phyloP scores from a whole-genome alignment of 2,888 invertebrate species.

The Eupithecia dodoneata region DNA sequence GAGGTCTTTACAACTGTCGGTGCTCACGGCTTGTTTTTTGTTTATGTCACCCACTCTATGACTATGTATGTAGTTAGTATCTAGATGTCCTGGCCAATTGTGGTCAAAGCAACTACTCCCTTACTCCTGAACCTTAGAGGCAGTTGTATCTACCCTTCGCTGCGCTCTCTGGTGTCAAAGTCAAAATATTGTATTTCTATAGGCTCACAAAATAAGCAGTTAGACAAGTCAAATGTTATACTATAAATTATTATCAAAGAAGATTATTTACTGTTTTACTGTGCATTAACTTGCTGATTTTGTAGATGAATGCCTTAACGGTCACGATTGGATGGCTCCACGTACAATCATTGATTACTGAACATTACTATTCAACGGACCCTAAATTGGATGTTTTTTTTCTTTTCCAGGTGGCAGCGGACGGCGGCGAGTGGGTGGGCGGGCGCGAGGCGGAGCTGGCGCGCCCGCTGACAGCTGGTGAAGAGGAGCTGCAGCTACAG shows the following conservation, averaged over 20 bases:
- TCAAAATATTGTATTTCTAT: no score
- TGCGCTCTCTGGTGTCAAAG: background rate
- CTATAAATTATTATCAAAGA: no score
- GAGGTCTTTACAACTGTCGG: no score
- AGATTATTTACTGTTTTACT: no score
- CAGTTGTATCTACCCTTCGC: background rate
- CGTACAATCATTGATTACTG: no score
- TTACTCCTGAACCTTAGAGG: background rate
- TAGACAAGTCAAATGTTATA: no score
- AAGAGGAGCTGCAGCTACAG: slow-evolving; percentile 99
- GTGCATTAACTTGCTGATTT: background rate
- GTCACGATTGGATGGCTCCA: no score
- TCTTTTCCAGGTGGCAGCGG: slow-evolving; percentile 47
- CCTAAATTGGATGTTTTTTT: background rate
- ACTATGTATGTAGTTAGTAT: background rate
- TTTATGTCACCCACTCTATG: no score
- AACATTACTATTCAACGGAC: no score
- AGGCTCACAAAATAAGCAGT: no score
- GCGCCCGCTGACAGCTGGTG: slow-evolving; percentile 97
- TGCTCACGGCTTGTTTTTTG: no score
- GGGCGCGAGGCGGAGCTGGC: slow-evolving; percentile 93
- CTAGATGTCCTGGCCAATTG: background rate
- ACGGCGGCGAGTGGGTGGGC: slow-evolving; percentile 75
- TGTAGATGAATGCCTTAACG: background rate
- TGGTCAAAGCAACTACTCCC: background rate